Conservation (phyloP, 2,113 vertebrate species). For the Ifrita kowaldi region DNA sequence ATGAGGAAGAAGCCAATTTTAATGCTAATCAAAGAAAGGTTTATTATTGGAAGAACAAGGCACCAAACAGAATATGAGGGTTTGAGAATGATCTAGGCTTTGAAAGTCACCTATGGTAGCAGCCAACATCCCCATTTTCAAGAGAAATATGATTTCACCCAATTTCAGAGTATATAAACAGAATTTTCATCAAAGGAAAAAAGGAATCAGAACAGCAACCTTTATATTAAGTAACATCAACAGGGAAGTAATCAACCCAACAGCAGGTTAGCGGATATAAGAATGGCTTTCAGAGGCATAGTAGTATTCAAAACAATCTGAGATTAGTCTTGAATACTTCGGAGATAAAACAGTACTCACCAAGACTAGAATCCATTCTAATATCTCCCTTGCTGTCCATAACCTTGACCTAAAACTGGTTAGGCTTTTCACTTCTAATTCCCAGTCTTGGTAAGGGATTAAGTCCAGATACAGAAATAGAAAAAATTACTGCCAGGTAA, state of each 20-base stretch:
- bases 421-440: background rate
- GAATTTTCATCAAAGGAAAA: background rate
- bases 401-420: conserved; percentile 3
- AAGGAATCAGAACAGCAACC: background rate
- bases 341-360: background rate
- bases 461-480: background rate
- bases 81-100: background rate
- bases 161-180: background rate
- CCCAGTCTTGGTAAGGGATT: background rate
- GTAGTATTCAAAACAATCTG: background rate
- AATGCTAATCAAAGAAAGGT: background rate
- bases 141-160: background rate
- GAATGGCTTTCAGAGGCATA: background rate
- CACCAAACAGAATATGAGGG: background rate
- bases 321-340: background rate
- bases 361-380: background rate
- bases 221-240: background rate
- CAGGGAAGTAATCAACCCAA: background rate
- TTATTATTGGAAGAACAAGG: background rate
- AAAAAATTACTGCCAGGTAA: background rate
- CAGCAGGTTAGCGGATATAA: background rate
- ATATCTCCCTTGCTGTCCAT: background rate
- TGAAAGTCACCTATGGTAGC: background rate
- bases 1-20: background rate
- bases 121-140: background rate